Evolutionary conservation across 2,888 invertebrate species (phyloP).

Genomic region (Euzophera pinguis): DNA sequence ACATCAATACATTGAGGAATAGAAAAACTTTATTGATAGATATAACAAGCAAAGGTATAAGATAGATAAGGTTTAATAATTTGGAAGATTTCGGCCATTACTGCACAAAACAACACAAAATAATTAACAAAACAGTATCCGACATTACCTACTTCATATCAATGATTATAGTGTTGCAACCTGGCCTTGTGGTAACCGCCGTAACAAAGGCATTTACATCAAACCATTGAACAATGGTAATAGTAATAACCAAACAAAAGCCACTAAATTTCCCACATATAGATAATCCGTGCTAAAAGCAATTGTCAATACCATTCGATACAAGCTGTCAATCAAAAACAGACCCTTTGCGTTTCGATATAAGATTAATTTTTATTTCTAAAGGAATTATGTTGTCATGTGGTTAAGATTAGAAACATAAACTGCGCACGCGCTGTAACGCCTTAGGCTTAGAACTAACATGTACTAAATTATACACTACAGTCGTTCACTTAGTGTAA

Average conservation of each 20-base stretch:
- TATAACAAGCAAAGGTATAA: too few species aligned
- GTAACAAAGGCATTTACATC: conserved; percentile 40
- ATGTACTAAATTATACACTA: conserved; percentile 18
- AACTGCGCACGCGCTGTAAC: conserved; percentile 34
- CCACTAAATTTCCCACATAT: conserved; percentile 49
- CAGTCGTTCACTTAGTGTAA: conserved; percentile 10
- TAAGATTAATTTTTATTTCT: conserved; percentile 21
- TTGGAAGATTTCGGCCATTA: too few species aligned
- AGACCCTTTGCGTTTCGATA: conserved; percentile 19
- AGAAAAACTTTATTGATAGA: too few species aligned
- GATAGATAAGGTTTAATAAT: too few species aligned
- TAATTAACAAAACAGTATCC: conserved; percentile 6
- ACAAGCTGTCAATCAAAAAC: conserved; percentile 23
- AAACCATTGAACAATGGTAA: conserved; percentile 40
- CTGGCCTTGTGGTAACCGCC: conserved; percentile 41
- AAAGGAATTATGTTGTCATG: conserved; percentile 33
- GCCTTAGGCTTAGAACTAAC: conserved; percentile 22
- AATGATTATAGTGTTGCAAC: conserved; percentile 33
- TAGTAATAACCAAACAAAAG: conserved; percentile 42
- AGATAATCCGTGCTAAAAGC: conserved; percentile 32
- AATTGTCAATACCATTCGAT: conserved; percentile 24
- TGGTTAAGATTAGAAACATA: conserved; percentile 31
- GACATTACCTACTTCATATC: conserved; percentile 9
- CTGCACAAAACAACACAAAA: background rate
- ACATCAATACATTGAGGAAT: too few species aligned